Base-by-base conservation (phyloP, 2,113 vertebrate genomes). In the Zeus faber region DNA sequence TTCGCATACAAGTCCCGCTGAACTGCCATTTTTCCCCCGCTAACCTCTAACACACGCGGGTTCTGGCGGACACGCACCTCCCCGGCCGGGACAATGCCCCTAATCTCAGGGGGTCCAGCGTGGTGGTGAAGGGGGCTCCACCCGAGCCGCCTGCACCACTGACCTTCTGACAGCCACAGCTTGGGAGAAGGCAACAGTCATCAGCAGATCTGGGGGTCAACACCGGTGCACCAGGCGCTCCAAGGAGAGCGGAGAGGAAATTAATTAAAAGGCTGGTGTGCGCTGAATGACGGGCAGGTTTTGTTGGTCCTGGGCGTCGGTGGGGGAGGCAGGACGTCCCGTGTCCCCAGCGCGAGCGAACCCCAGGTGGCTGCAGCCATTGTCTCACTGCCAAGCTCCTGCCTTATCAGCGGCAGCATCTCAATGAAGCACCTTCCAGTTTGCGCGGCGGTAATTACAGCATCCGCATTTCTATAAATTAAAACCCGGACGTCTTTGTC, bases 241-340 rank as follows among this genome's bases (percentile, higher is more conserved):
- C 76, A 82, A 93, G 89, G 89, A 90, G 86, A 90, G 90, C 86
- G 37, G 90, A 93, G 89, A 95, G 93, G 93, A 97, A 98, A 98
- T 98, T 98, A 98, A 99, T 99, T 99, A 98, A 96, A 96, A 95
- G 91, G 91, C 90, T 88, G 40, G 89, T 88, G 82, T 89, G 92
- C 87, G 73, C 89, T 95, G 85, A 91, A 88, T 92, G 93, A 93
- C 89, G 77, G 89, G 84, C 82, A 70, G 86, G 93, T 80, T 94
- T 95, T 96, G 92, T 95, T 91, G 88, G 80, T 87, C 70, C 83
- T 78, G 88, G 86, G 91, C 93, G 93, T 95, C 92, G 93, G 93
- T 87, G 87, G 24, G 64, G 91, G 91, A 90, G 89, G 85, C 90
- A 93, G 89, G 92, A 90, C 90, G 90, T 90, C 87, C 85, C 75